Conservation (phyloP, 2,113 vertebrate genomes). For the Chascanopsetta lugubris region DNA sequence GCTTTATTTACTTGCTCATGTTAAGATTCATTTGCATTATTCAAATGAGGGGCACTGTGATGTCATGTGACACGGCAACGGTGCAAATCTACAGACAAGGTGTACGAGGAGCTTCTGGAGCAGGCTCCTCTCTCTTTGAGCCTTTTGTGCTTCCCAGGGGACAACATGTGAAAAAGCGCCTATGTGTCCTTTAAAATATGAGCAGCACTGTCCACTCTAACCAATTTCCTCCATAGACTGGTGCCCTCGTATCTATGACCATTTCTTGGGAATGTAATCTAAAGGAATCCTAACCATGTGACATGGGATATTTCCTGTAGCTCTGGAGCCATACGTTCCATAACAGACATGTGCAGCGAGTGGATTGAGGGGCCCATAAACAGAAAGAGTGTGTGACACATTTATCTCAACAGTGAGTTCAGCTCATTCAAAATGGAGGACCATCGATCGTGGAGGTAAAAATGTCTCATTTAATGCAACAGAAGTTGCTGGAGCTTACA, state of each 20-base stretch:
- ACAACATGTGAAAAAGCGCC: neutral
- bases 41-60: too few relatives aligned
- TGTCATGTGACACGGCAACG: too few relatives aligned
- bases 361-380: conserved; percentile 17
- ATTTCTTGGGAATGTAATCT: conserved; percentile 60
- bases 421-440: too few relatives aligned
- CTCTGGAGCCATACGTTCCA: conserved; percentile 53
- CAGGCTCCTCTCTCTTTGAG: too few relatives aligned
- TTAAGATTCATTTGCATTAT: too few relatives aligned
- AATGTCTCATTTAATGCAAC: too few relatives aligned
- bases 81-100: too few relatives aligned
- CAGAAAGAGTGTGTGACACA: neutral
- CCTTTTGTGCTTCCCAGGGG: neutral
- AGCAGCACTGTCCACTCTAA: conserved; percentile 8
- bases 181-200: neutral
- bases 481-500: too few relatives aligned
- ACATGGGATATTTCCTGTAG: conserved; percentile 69
- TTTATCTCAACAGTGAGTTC: conserved; percentile 43
- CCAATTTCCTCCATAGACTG: conserved; percentile 61
- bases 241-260: conserved; percentile 41
- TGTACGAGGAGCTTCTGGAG: too few relatives aligned
- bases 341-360: conserved; percentile 56
- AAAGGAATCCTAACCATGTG: conserved; percentile 66
- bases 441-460: too few relatives aligned
- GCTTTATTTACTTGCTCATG: too few relatives aligned